Evolutionary conservation across 2,797 vertebrate species (phyloP), one percentile per base, ranked within the genome.

Genomic region (Tauraco hartlaubi): DNA sequence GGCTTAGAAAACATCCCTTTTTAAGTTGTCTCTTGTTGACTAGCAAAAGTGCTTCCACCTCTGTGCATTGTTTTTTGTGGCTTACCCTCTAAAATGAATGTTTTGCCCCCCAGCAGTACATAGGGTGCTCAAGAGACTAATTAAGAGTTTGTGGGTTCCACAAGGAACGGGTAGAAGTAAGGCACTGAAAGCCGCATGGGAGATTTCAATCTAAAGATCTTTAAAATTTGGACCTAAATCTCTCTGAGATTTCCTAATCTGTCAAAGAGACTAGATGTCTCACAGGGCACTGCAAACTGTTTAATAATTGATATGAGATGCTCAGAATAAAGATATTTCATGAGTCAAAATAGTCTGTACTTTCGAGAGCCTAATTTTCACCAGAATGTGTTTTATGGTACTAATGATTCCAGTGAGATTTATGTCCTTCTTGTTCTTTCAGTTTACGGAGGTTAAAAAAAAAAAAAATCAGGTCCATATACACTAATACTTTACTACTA

Each of bases 281-380:
- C 89, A 63, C 3, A 54, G 71, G 84, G 43, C 35, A 82, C 35
- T 58, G 59, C 48, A 85, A 91, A 84, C 62, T 55, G 15, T 91
- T 85, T 66, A 95, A 89, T 89, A 94, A 85, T 86, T 75, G 49
- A 92, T 95, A 84, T 81, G 83, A 90, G 55, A 89, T 46, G 54
- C 41, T 75, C 17, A 44, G 54, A 92, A 92, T 93, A 92, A 87
- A 87, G 71, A 62, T 66, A 92, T 84, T 93, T 88, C 51, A 84
- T 75, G 35, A 85, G 15, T 73, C 59, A 82, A 92, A 91, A 55
- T 44, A 87, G 31, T 66, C 43, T 62, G 51, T 55, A 39, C 20
- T 91, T 82, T 73, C 51, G 87, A 84, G 69, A 94, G 63, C 26
- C 29, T 19, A 82, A 12, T 96, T 87, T 93, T 82, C 51, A 87